Base-by-base conservation (phyloP, 1,140 invertebrate genomes). In the Saccostrea cuccullata region DNA sequence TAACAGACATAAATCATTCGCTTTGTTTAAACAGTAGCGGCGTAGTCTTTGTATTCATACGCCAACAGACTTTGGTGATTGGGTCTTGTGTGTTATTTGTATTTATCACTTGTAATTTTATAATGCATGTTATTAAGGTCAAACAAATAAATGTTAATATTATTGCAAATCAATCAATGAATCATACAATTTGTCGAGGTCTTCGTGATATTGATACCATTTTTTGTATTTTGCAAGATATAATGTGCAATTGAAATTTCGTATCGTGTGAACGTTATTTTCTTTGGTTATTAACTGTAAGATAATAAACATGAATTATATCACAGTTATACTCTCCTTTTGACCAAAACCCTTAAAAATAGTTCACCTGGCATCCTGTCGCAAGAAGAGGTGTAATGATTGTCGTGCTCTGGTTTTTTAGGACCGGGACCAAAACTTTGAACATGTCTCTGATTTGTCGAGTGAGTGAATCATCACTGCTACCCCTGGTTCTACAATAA, bases 301-400 rank as follows among this genome's bases (percentile, higher is more conserved):
- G 5, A 47, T 47, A 6, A 47, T 47, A 47, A 8, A 47, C 5
- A 47, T 47, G 30, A 36, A 47, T 9, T 47, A 47, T 47, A 6
- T 3, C 47, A 47, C 47, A 47, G 47, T 47, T 47, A 47, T 36
- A 36, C 30, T 36, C 30, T 36, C 30, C 2, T 36, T 36, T 36
- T 36, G 30, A 36, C 2, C 2, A 36, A 36, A 36, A 36, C 30
- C 30, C 30, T 36, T 36, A 36, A 36, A 47, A 47, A 47, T 47
- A 47, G 47, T 47, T 47, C 82, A 94, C 94, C 92, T 94, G 94
- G 82, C 89, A 89, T 47, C 94, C 94, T n/a, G 94, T 92, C 0
- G 92, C 92, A 55, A 94, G 87, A 15, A 94, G 87, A 20, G 94
- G 93, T 55, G 93, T 94, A 20, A 94, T 94, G 15, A 94, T 90